Evolutionary conservation across 2,797 vertebrate genomes (phyloP), one percentile per base, ranked within the genome.

Genomic region (Pelobates cultripes): DNA sequence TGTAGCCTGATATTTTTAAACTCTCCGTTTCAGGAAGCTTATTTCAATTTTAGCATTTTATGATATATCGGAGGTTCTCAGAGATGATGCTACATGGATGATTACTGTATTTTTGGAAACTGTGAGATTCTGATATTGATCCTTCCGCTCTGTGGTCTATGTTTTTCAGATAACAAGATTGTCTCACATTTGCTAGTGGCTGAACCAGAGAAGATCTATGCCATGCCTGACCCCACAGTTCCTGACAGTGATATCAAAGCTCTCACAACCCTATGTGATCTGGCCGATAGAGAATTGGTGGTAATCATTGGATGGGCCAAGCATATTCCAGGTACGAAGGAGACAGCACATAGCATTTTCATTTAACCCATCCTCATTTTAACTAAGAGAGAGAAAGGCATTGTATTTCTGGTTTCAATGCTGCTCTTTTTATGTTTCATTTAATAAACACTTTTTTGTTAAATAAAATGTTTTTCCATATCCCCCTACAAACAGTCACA

Each of bases 281-380:
- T 99, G 92, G 97, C 97, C 1, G 97, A 99, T 91, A 93, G 97
- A 78, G 97, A 99, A 88, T 89, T 99, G 88, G 97, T 99, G 88
- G 97, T 99, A 88, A 99, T 99, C 93, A 99, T 99, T 85, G 97
- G 97, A 90, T 99, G 97, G 97, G 97, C 97, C 87, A 99, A 99
- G 85, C 98, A 99, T 92, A 99, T 99, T 93, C 98, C 98, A 95
- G 98, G 98, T 99, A 96, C 47, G 10, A 5, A 51, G 47, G 47
- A 51, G 47, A 10, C 47, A 51, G 10, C 47, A 5, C 47, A 51
- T 0, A 10, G 47, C 47, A 51, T 51, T 51, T 51, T 6, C 3
- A 10, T 10, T 51, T 51, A 51, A 51, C 47, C 47, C 47, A 6
- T 28, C 10, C 47, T 51, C 5, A 10, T 10, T 51, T 51, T 10